Percentiles rank a stretch among this genome's conserved stretches.
Evolutionary conservation across 1,140 invertebrate genomes (phyloP).

Genomic region (Centruroides sculpturatus): DNA sequence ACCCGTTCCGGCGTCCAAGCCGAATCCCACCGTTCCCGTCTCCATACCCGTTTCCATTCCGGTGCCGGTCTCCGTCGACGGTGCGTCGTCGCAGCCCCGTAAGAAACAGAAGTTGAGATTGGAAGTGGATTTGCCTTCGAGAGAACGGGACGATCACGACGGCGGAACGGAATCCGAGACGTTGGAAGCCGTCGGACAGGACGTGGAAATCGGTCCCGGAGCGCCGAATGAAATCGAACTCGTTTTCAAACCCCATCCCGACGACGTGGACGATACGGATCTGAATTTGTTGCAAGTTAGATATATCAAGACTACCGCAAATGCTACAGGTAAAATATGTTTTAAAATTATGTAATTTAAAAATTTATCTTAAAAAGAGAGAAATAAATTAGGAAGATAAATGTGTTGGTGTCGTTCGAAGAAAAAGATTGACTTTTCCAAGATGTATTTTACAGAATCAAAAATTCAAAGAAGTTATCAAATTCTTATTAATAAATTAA

Average conservation of each 20-base stretch:
- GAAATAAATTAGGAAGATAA: no score
- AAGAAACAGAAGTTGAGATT: constrained; percentile 14
- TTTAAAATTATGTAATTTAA: no score
- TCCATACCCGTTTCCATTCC: no score
- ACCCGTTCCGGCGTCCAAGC: neutral
- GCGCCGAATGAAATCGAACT: constrained; percentile 68
- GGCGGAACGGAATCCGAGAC: constrained; percentile 12
- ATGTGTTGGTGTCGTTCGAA: no score
- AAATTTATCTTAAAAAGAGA: no score
- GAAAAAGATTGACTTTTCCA: no score
- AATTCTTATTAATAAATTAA: no score
- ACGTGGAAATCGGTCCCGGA: constrained; percentile 20
- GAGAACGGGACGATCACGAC: constrained; percentile 15
- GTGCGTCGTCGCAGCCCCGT: constrained; percentile 5
- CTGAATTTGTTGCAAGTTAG: constrained; percentile 12
- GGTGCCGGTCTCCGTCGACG: no score
- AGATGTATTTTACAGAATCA: no score
- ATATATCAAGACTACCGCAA: constrained; percentile 19
- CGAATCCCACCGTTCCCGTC: no score
- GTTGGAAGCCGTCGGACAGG: constrained; percentile 19
- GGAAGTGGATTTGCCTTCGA: constrained; percentile 15
- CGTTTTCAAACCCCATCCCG: constrained; percentile 88
- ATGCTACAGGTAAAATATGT: constrained; percentile 12
- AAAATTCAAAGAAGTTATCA: no score
- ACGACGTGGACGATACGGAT: constrained; percentile 36